phyloP scores from a whole-genome alignment of 2,888 invertebrate species.

The Agrotis segetum region DNA sequence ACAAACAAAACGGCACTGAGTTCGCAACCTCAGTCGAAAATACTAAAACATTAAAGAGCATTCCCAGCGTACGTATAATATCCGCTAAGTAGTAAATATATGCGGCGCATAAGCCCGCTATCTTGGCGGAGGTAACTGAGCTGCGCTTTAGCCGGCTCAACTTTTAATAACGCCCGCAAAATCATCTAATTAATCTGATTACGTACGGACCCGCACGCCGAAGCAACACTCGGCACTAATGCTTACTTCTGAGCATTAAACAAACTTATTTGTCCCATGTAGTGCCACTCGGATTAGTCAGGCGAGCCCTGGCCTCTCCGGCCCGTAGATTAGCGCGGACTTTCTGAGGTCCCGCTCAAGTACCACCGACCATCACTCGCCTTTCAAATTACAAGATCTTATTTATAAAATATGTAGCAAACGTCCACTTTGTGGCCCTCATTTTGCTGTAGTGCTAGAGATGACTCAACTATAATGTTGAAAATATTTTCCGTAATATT shows the following conservation, averaged over 20 bases:
- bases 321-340: slow-evolving; percentile 72
- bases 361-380: slow-evolving; percentile 69
- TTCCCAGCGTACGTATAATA: slow-evolving; percentile 87
- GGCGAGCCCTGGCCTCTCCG: slow-evolving; percentile 70
- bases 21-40: slow-evolving; percentile 90
- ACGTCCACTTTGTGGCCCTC: slow-evolving; percentile 2
- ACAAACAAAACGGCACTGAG: slow-evolving; percentile 89
- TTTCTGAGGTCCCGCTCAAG: slow-evolving; percentile 70
- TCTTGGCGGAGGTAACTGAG: slow-evolving; percentile 87
- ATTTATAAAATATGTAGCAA: slow-evolving; percentile 39
- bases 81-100: slow-evolving; percentile 86
- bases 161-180: slow-evolving; percentile 90
- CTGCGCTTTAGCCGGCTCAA: slow-evolving; percentile 87
- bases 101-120: slow-evolving; percentile 86
- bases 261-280: slow-evolving; percentile 85
- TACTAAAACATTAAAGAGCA: slow-evolving; percentile 90
- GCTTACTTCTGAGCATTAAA: slow-evolving; percentile 85
- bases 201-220: slow-evolving; percentile 81
- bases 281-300: slow-evolving; percentile 82
- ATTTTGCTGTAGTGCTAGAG: slow-evolving; percentile 8
- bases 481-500: neutral
- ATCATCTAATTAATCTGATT: slow-evolving; percentile 90
- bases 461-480: slow-evolving; percentile 3
- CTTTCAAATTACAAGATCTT: slow-evolving; percentile 64
- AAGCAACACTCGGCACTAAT: slow-evolving; percentile 85